These are phyloP conservation scores for Plagiodera versicolora DNA, from an alignment of 2,888 invertebrate genomes.

Conservation along the genomic window DNA sequence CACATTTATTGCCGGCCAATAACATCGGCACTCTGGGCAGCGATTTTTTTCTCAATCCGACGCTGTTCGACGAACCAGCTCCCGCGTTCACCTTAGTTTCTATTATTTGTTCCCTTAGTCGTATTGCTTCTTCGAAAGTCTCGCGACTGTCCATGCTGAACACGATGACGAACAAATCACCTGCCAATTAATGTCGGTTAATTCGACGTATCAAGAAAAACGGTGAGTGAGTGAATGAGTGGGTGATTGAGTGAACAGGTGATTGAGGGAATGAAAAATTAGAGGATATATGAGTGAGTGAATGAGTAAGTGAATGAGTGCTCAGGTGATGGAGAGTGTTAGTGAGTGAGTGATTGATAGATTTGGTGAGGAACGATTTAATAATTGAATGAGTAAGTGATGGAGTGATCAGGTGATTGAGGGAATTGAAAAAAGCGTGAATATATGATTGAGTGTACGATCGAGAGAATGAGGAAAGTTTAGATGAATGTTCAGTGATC, in stretches of 20 bases:
- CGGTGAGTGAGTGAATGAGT: no score
- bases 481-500: no score
- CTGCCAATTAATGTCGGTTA: slow-evolving; percentile 36
- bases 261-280: not conserved
- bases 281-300: not conserved
- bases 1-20: slow-evolving; percentile 85
- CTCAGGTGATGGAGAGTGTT: no score
- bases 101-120: slow-evolving; percentile 78
- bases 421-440: no score
- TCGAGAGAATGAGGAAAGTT: no score
- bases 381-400: no score
- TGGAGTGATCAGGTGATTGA: no score
- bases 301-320: no score
- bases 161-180: slow-evolving; percentile 69
- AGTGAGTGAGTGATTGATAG: no score
- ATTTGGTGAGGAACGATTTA: no score
- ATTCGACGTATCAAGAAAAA: not conserved
- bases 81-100: slow-evolving; percentile 79
- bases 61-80: slow-evolving; percentile 60
- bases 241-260: no score
- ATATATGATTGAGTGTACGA: no score
- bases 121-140: slow-evolving; percentile 81
- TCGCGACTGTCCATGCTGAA: slow-evolving; percentile 84
- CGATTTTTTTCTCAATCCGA: slow-evolving; percentile 60
- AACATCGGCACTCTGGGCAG: slow-evolving; percentile 80